Evolutionary conservation across 2,888 invertebrate species (phyloP), one percentile per base, ranked within the genome.

Genomic region (Teinopalpus imperialis): DNA sequence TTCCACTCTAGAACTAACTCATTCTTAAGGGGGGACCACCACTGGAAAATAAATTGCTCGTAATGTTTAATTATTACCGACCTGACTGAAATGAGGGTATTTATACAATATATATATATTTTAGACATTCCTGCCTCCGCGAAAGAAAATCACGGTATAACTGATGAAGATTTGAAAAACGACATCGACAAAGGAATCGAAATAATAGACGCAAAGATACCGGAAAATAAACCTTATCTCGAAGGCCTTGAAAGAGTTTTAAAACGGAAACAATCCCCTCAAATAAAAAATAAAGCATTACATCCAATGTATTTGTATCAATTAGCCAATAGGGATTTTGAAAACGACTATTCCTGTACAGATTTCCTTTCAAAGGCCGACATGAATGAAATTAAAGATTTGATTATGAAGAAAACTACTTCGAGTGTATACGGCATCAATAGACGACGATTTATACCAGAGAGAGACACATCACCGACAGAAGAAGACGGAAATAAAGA

Each of bases 151-250:
- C 77, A 74, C 48, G 57, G 74, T 27, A 63, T 82, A 9, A 43
- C 52, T 2, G 66, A 70, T n/a, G 63, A 69, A 1, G 76, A 79
- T 27, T 48, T 78, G 0, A 59, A 64, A 9, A 71, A 70, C 29
- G 44, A 75, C 0, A 71, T 66, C 43, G 69, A 76, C 8, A 79
- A 75, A 39, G 83, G 83, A 51, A 70, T 87, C 1, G 85, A 87
- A 60, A 80, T 85, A 5, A 81, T 87, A 16, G 87, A 86, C 55
- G 67, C 61, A 1, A 72, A 70, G 23, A 68, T 83, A 55, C 49
- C 63, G 0, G 77, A 76, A 45, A 85, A 87, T 59, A 67, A 67
- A 57, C 60, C 76, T 1, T 80, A 83, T 48, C 57, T 87, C 10
- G 71, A 82, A n/a, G 83, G 81, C 46, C 61, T 87, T 7, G 69